phyloP scores from a whole-genome alignment of 2,888 invertebrate genomes.

The Desoria tigrina region DNA sequence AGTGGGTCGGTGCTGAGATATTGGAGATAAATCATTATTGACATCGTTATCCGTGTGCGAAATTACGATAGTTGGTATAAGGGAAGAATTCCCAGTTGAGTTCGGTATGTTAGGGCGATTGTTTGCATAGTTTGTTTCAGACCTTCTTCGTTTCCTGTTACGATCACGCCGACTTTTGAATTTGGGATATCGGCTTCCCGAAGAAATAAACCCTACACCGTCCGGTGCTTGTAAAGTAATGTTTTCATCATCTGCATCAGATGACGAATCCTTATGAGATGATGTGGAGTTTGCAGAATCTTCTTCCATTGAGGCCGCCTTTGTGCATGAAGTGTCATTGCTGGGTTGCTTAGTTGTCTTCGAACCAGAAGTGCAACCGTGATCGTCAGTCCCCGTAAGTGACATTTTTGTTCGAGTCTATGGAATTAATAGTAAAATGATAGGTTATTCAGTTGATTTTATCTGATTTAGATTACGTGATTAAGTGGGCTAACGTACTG shows the following conservation, averaged over 20 bases:
- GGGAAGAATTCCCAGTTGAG: conserved; percentile 10
- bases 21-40: background rate
- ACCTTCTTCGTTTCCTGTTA: conserved; percentile 44
- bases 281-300: conserved; percentile 45
- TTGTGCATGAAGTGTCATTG: background rate
- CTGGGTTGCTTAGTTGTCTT: background rate
- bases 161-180: conserved; percentile 49
- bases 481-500: conserved; percentile 21
- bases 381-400: background rate
- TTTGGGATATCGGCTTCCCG: conserved; percentile 29
- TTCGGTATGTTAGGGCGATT: conserved; percentile 43
- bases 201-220: conserved; percentile 8
- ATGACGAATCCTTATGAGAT: conserved; percentile 46
- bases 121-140: conserved; percentile 37
- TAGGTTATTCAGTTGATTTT: background rate
- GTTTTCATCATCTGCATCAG: conserved; percentile 25
- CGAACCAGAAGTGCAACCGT: background rate
- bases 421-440: background rate
- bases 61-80: conserved; percentile 28
- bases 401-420: conserved; percentile 1
- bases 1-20: background rate
- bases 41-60: conserved; percentile 22
- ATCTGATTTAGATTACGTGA: background rate
- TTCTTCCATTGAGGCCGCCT: conserved; percentile 20
- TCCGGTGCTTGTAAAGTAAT: background rate